Evolutionary conservation across 2,888 invertebrate genomes (phyloP), one percentile per base, ranked within the genome.

Genomic region (Harpagoxenus sublaevis): DNA sequence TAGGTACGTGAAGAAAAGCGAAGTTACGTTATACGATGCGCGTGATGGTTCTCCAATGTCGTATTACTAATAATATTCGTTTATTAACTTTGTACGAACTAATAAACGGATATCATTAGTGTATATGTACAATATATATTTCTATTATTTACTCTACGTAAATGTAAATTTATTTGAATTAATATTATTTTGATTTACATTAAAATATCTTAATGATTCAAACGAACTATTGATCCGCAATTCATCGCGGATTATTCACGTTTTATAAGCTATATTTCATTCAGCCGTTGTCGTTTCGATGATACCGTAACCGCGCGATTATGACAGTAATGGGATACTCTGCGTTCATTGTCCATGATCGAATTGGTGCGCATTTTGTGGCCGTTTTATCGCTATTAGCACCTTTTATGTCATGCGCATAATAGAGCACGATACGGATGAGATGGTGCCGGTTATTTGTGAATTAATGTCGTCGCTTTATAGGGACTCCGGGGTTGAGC

Each of bases 381-480:
- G 81, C 71, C 63, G 83, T 83, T 88, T 88, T 85, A 86, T 55
- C 63, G 73, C 71, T 60, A 62, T 85, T 82, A 87, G 83, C 87
- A 68, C 87, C 88, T 85, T 89, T 75, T 86, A 87, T 75, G 89
- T 84, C 62, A 55, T 63, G 55, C 65, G 73, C 70, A 88, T 87
- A 88, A 91, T 90, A 87, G 84, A 88, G 86, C 83, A 83, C 84
- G 85, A 87, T 83, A 87, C 71, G 85, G 87, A 75, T 77, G 83
- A 53, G 75, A 60, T 55, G 42, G 28, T 63, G 73, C 68, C 70
- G 63, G 75, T 39, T 70, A 77, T 84, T 78, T 63, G 88, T 85
- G 89, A 89, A 91, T 89, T 89, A 89, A 89, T 88, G 87, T 74
- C 63, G 77, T 70, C 84, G 78, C 60, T 88, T 86, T 85, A 88